A percentile compares a stretch with the other conserved stretches of the same genome.
Conservation (phyloP, 2,113 vertebrate genomes). For the Sceloporus tristichus region DNA sequence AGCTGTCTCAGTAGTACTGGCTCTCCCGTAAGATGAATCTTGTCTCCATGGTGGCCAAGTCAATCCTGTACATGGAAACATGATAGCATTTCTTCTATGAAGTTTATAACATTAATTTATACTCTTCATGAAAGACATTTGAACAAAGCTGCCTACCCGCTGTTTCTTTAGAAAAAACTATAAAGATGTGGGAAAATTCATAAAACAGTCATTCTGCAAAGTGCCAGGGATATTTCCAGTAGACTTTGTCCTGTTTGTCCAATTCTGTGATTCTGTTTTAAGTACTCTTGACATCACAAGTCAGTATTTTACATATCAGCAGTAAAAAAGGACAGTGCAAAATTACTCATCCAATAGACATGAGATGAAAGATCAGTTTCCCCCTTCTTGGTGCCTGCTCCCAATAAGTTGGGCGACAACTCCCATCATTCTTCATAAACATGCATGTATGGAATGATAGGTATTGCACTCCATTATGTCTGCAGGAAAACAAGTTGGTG, state of each 20-base stretch:
- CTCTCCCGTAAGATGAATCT: neutral
- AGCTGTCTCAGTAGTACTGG: neutral
- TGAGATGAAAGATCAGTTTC: neutral
- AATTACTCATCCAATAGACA: neutral
- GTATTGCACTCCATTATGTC: neutral
- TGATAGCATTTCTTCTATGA: neutral
- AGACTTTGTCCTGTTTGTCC: neutral
- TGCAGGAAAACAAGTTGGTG: neutral
- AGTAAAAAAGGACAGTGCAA: neutral
- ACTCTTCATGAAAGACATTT: slow-evolving; percentile 5
- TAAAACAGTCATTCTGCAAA: neutral
- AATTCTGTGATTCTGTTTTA: neutral
- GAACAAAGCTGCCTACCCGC: neutral
- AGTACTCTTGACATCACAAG: neutral
- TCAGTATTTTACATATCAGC: neutral
- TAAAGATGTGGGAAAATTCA: slow-evolving; percentile 16
- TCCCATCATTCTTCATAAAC: neutral
- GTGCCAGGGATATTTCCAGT: neutral
- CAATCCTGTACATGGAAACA: slow-evolving; percentile 6
- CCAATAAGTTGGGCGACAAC: neutral
- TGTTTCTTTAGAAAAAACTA: neutral
- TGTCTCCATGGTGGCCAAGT: slow-evolving; percentile 3
- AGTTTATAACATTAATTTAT: slow-evolving; percentile 7
- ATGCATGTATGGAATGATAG: neutral
- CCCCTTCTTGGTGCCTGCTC: neutral